These are phyloP conservation scores for Colletes collaris DNA, from an alignment of 2,888 invertebrate genomes.

Conservation along the genomic window DNA sequence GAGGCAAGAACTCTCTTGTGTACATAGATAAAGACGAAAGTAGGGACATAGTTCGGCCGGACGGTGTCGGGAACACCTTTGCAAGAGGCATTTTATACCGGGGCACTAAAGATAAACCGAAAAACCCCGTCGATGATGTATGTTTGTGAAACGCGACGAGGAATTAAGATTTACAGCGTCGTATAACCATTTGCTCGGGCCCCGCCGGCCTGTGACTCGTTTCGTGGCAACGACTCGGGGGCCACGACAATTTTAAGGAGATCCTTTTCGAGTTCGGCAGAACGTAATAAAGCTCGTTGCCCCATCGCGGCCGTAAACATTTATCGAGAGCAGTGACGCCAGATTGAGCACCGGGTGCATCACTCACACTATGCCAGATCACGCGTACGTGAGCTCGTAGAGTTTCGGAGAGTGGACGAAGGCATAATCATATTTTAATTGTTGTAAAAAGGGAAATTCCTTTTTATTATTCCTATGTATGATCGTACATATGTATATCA, in stretches of 20 bases:
- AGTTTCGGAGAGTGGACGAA: no score
- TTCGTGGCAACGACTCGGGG: constrained; percentile 31
- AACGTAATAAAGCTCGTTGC: constrained; percentile 60
- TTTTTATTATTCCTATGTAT: no score
- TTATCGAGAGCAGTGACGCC: constrained; percentile 42
- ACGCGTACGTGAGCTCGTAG: no score
- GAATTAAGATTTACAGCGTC: constrained; percentile 69
- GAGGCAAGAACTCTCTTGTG: neutral
- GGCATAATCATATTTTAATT: no score
- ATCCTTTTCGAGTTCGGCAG: constrained; percentile 45
- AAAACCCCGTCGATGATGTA: constrained; percentile 62
- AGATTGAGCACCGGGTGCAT: no score
- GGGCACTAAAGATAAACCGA: constrained; percentile 66
- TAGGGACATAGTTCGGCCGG: constrained; percentile 27
- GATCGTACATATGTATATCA: no score
- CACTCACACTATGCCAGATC: no score
- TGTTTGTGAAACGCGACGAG: constrained; percentile 60
- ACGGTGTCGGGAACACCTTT: constrained; percentile 52
- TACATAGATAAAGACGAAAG: constrained; percentile 40
- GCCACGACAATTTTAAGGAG: constrained; percentile 60
- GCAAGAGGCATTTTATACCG: constrained; percentile 47
- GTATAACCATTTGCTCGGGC: constrained; percentile 63
- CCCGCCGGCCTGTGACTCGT: constrained; percentile 23
- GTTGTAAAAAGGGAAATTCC: no score
- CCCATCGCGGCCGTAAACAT: constrained; percentile 60